phyloP scores from a whole-genome alignment of 2,797 vertebrate genomes.

The Hydrocynus forskahlii region DNA sequence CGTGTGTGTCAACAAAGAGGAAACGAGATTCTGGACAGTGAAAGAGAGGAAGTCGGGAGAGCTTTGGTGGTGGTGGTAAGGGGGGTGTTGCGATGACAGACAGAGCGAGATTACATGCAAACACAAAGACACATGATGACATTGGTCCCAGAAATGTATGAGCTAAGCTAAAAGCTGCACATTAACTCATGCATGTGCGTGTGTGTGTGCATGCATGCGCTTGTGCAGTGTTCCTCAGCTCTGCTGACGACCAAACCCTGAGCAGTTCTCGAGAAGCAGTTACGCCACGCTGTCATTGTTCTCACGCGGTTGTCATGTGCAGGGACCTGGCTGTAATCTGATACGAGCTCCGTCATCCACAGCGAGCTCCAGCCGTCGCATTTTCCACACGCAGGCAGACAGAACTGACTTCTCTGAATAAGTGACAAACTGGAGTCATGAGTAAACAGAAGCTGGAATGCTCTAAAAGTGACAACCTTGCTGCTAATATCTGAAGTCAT shows the following conservation, averaged over 20 bases:
- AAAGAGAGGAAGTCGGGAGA: constrained; percentile 40
- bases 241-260: constrained; percentile 39
- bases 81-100: background rate
- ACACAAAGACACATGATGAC: background rate
- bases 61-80: background rate
- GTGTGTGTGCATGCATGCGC: constrained; percentile 1
- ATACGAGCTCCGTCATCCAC: constrained; percentile 20
- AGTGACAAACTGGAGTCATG: background rate
- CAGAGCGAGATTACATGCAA: background rate
- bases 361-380: background rate
- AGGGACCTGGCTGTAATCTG: background rate
- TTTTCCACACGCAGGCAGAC: constrained; percentile 17
- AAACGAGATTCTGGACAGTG: constrained; percentile 48
- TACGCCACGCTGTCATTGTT: constrained; percentile 32
- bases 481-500: constrained; percentile 15
- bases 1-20: constrained; percentile 34
- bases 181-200: background rate
- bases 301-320: constrained; percentile 22
- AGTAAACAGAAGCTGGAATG: background rate
- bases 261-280: constrained; percentile 40
- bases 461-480: constrained; percentile 16
- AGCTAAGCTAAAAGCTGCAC: background rate
- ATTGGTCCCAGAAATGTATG: constrained; percentile 14
- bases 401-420: background rate
- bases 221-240: constrained; percentile 3